Base-by-base conservation (phyloP, 2,113 vertebrate species). In the Cervus canadensis region DNA sequence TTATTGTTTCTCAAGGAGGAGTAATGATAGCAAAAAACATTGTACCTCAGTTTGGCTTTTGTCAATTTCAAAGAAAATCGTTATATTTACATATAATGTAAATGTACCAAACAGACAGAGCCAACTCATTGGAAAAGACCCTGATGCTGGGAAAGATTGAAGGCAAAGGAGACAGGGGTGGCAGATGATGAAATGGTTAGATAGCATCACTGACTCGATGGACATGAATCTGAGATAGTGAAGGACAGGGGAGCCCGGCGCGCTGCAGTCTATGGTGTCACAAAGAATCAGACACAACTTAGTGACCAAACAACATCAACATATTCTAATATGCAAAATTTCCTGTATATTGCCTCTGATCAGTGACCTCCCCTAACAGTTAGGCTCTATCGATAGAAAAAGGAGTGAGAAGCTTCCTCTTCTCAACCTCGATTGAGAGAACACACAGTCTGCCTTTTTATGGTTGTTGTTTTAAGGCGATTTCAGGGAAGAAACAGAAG, bases 1-100 rank as follows among this genome's bases (percentile, higher is more conserved):
- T 33, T 50, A 33, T 62, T 57, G 23, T 88, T 89, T 86, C 48
- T 84, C 36, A 76, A 85, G 33, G 21, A 94, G 78, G 91, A 91
- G 50, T 30, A 92, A 60, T 15, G 50, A 82, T 36, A 96, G 88
- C 48, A 95, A 96, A 92, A 94, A 56, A 83, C 81, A 92, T 36
- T 89, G 26, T 50, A 81, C n/a, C 17, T 87, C 50, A 28, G 36
- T 85, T 96, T 50, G 91, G 17, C 6, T 56, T 96, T 62, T 33
- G 50, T n/a, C 56, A 43, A 59, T 74, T 83, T 86, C 14, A 40
- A 78, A 94, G 60, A 94, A 71, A 21, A 50, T 52, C 17, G 11
- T 96, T 28, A 21, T 1, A 59, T 54, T 94, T 85, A 62, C 16
- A 7, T 91, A 76, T 43, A 76, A 76, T 76, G 71, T 76, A 43